A percentile compares a stretch with the other conserved stretches of the same genome.
phyloP scores from a whole-genome alignment of 2,113 vertebrate genomes.

The Antechinus stuartii region DNA sequence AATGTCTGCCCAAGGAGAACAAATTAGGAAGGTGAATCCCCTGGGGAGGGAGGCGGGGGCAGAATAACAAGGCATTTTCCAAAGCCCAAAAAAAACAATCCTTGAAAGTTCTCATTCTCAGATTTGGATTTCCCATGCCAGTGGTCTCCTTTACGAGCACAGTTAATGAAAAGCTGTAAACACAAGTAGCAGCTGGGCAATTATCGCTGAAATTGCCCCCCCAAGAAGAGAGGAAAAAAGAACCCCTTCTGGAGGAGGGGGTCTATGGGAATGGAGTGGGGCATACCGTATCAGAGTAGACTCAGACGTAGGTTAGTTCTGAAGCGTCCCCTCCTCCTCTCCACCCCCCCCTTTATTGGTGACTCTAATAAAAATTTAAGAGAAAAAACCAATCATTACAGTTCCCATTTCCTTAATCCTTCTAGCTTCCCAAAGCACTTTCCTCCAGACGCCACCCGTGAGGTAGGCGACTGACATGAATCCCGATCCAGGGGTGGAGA shows the following conservation, averaged over 20 bases:
- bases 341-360: neutral
- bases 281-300: neutral
- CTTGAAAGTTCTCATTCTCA: constrained; percentile 57
- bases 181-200: neutral
- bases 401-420: neutral
- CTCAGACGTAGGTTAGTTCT: neutral
- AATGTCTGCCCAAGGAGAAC: constrained; percentile 64
- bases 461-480: neutral
- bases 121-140: constrained; percentile 50
- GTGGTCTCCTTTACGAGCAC: constrained; percentile 15
- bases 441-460: neutral
- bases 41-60: constrained; percentile 27
- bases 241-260: neutral
- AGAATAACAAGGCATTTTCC: constrained; percentile 58
- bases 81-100: constrained; percentile 60
- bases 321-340: neutral
- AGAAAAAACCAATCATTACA: neutral
- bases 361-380: neutral
- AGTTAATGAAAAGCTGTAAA: constrained; percentile 46
- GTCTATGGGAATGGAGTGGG: neutral
- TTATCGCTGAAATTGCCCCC: neutral
- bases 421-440: neutral
- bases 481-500: neutral
- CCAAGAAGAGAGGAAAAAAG: neutral
- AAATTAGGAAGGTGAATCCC: constrained; percentile 61